Conservation (phyloP, 2,888 invertebrate species). For the Caenorhabditis imperialis region DNA sequence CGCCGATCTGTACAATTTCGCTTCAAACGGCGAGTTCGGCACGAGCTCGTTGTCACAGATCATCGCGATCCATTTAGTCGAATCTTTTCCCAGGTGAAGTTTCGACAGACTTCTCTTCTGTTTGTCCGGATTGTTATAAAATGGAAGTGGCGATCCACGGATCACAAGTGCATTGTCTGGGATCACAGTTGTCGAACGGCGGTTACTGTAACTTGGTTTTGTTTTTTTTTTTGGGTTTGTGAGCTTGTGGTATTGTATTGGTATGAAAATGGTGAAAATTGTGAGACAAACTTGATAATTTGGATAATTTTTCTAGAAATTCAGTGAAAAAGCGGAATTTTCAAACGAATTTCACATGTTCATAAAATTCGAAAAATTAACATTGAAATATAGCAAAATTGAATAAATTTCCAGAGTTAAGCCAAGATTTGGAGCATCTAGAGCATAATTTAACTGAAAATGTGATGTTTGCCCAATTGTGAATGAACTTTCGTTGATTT, state of each 20-base stretch:
- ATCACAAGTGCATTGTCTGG: slow-evolving; percentile 48
- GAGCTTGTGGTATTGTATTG: too few relatives aligned
- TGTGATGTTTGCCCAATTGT: too few relatives aligned
- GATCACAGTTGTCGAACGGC: slow-evolving; percentile 5
- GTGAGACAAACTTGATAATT: neutral
- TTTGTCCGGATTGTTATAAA: neutral
- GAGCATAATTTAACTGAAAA: too few relatives aligned
- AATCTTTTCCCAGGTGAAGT: slow-evolving; percentile 40
- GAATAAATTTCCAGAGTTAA: too few relatives aligned
- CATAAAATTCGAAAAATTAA: too few relatives aligned
- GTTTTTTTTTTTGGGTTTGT: neutral
- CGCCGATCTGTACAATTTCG: slow-evolving; percentile 18
- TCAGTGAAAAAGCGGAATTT: slow-evolving; percentile 1
- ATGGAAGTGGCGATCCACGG: slow-evolving; percentile 37
- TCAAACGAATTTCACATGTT: too few relatives aligned
- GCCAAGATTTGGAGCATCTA: too few relatives aligned
- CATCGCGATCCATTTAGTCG: slow-evolving; percentile 36
- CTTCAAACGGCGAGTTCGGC: slow-evolving; percentile 13
- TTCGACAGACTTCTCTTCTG: slow-evolving; percentile 11
- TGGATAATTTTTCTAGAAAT: neutral
- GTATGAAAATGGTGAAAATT: too few relatives aligned
- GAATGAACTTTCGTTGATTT: too few relatives aligned
- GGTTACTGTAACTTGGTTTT: slow-evolving; percentile 17
- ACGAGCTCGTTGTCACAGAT: slow-evolving; percentile 34
- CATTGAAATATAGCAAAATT: too few relatives aligned